phyloP scores from a whole-genome alignment of 2,797 vertebrate species.

The Molothrus aeneus region DNA sequence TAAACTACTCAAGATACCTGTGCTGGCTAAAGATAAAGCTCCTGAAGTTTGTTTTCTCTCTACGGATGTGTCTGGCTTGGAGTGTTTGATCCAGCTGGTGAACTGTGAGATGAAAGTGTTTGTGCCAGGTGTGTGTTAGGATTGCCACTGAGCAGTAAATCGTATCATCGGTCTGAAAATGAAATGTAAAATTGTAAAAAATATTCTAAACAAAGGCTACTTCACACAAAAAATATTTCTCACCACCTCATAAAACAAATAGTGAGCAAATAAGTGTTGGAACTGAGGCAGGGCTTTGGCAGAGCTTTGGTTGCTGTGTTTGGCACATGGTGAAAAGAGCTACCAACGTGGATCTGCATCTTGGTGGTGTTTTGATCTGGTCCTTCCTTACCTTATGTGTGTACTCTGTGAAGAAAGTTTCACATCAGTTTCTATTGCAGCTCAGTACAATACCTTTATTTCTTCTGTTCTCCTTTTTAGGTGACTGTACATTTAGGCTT shows the following conservation, averaged over 20 bases:
- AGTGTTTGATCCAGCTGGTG: neutral
- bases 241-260: neutral
- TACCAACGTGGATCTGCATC: neutral
- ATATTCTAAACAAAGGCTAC: neutral
- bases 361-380: neutral
- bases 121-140: neutral
- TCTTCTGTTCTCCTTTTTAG: neutral
- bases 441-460: neutral
- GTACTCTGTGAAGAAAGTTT: neutral
- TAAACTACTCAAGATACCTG: neutral
- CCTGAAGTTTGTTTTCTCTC: constrained; percentile 28
- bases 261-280: neutral
- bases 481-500: neutral
- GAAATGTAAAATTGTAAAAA: neutral
- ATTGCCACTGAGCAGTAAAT: neutral
- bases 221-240: neutral
- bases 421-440: neutral
- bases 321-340: neutral
- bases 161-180: neutral
- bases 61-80: neutral
- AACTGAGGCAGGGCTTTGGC: neutral
- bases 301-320: neutral
- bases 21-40: constrained; percentile 9
- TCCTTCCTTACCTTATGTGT: neutral
- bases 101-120: neutral